Conservation (phyloP, 1,140 invertebrate genomes). For the Monomorium pharaonis region DNA sequence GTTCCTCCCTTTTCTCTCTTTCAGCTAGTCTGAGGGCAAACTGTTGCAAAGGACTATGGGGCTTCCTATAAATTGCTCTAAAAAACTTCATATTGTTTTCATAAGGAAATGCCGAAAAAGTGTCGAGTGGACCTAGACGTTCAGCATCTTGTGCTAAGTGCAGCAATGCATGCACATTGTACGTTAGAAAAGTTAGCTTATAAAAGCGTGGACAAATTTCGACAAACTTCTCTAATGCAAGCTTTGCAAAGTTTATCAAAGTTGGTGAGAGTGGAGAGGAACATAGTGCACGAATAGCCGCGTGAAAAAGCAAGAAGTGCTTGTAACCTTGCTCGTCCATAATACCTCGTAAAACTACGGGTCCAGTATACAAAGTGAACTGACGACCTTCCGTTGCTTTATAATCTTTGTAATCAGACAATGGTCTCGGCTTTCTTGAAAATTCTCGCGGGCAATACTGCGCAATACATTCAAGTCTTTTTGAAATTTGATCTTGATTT, state of each 20-base stretch:
- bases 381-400: not conserved
- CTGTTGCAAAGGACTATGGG: too few species aligned
- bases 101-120: too few species aligned
- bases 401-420: not conserved
- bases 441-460: slow-evolving; percentile 3
- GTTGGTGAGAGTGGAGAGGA: not conserved
- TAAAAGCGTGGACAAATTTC: not conserved
- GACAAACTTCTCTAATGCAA: not conserved
- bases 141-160: not conserved
- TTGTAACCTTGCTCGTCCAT: not conserved
- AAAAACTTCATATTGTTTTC: too few species aligned
- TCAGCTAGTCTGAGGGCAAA: too few species aligned
- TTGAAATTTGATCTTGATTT: not conserved
- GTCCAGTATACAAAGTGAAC: not conserved
- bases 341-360: not conserved
- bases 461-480: not conserved
- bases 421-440: not conserved
- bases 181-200: not conserved
- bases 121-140: too few species aligned
- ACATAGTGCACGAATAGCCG: not conserved
- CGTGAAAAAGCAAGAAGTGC: not conserved
- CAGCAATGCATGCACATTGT: not conserved
- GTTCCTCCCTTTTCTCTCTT: too few species aligned
- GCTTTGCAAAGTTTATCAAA: not conserved
- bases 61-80: too few species aligned